Evolutionary conservation across 2,797 vertebrate genomes (phyloP).

Genomic region (Microchirus variegatus): DNA sequence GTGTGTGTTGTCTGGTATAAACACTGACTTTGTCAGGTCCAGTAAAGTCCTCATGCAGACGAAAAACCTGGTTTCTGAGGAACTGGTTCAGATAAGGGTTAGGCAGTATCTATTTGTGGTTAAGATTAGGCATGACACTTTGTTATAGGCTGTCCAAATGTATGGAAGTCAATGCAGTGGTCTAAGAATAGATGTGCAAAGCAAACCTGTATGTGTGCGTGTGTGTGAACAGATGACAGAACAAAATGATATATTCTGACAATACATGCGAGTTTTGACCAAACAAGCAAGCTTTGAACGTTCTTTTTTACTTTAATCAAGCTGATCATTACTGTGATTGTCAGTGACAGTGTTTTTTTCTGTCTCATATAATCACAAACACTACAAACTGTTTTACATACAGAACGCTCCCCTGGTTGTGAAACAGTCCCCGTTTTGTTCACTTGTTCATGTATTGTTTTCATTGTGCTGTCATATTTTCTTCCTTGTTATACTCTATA

Average conservation of each 20-base stretch:
- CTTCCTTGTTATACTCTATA: constrained; percentile 16
- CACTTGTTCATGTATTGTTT: constrained; percentile 26
- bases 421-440: background rate
- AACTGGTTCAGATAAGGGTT: no score
- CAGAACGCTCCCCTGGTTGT: background rate
- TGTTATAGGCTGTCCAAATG: no score
- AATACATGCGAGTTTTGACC: constrained; percentile 37
- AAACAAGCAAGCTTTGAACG: constrained; percentile 21
- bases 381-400: background rate
- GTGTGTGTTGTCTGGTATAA: no score
- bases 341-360: constrained; percentile 3
- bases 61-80: no score
- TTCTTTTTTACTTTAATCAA: constrained; percentile 13
- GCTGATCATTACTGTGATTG: constrained; percentile 22
- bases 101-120: no score
- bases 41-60: no score
- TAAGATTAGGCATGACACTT: no score
- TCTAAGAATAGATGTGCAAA: no score
- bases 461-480: constrained; percentile 41
- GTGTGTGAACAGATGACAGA: constrained; percentile 18
- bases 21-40: no score
- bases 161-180: no score
- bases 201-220: background rate
- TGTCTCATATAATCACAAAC: constrained; percentile 30
- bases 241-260: constrained; percentile 28